phyloP scores from a whole-genome alignment of 2,797 vertebrate species.

The Tokudaia tokunoshimensis region DNA sequence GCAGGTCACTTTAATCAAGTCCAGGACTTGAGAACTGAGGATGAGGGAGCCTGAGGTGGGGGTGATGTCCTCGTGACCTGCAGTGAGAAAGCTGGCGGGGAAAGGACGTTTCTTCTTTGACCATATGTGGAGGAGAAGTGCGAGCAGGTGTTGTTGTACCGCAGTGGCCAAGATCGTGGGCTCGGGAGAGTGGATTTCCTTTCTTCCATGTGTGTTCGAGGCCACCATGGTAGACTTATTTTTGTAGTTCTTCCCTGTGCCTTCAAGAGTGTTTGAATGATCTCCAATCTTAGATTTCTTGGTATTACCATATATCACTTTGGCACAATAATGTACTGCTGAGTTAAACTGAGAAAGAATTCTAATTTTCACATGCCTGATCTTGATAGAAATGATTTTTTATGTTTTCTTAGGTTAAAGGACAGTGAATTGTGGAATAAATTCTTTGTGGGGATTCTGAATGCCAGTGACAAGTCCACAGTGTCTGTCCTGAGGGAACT shows the following conservation, averaged over 20 bases:
- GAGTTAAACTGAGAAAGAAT: slow-evolving; percentile 33
- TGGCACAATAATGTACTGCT: slow-evolving; percentile 1
- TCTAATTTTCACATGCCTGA: background rate
- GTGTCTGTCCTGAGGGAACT: slow-evolving; percentile 87
- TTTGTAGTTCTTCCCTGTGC: background rate
- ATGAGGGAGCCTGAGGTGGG: background rate
- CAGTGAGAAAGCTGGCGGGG: background rate
- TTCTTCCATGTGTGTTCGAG: background rate
- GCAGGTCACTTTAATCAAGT: background rate
- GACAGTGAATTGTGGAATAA: slow-evolving; percentile 87
- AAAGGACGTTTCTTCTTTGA: background rate
- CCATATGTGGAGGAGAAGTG: background rate
- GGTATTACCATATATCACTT: slow-evolving; percentile 43
- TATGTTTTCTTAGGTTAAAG: slow-evolving; percentile 85
- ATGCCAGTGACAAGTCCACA: slow-evolving; percentile 85
- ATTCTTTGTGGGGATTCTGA: slow-evolving; percentile 88
- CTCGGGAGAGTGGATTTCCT: background rate
- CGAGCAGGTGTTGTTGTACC: background rate
- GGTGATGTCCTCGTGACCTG: background rate
- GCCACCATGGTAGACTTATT: background rate
- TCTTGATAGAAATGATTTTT: slow-evolving; percentile 76
- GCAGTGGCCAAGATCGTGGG: background rate
- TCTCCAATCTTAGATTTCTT: slow-evolving; percentile 21
- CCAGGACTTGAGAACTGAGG: background rate
- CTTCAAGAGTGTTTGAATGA: slow-evolving; percentile 55